phyloP scores from a whole-genome alignment of 2,797 vertebrate species.

The Microctenopoma lineatum region DNA sequence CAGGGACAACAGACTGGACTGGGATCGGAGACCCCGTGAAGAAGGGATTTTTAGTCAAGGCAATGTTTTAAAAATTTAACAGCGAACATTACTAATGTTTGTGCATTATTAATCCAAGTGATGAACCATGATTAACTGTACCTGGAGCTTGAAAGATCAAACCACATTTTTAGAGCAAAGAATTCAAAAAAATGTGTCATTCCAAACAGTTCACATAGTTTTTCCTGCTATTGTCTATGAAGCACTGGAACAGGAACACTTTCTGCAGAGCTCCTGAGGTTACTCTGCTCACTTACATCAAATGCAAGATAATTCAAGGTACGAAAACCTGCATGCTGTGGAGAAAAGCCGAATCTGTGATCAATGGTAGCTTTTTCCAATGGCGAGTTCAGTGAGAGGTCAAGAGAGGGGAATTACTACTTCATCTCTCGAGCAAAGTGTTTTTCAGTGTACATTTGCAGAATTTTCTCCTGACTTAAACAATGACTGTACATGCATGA shows the following conservation, averaged over 20 bases:
- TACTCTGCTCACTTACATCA: neutral
- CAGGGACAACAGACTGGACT: too few species aligned
- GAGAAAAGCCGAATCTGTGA: neutral
- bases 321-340: neutral
- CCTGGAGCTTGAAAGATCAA: neutral
- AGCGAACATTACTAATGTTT: neutral
- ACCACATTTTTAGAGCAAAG: neutral
- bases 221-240: neutral
- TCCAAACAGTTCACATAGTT: neutral
- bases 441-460: slow-evolving; percentile 26
- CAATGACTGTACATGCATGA: slow-evolving; percentile 32
- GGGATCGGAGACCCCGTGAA: too few species aligned
- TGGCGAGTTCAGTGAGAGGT: neutral
- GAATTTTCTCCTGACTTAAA: slow-evolving; percentile 38
- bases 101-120: neutral
- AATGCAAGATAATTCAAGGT: neutral
- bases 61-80: neutral
- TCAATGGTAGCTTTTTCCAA: neutral
- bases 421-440: slow-evolving; percentile 53
- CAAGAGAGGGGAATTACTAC: neutral
- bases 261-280: too few species aligned
- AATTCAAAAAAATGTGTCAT: neutral
- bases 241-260: neutral
- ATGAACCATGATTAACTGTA: neutral
- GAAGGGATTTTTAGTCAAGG: too few species aligned